These are phyloP conservation scores for Drosophila orosa DNA, from an alignment of 1,140 invertebrate species.

Conservation along the genomic window DNA sequence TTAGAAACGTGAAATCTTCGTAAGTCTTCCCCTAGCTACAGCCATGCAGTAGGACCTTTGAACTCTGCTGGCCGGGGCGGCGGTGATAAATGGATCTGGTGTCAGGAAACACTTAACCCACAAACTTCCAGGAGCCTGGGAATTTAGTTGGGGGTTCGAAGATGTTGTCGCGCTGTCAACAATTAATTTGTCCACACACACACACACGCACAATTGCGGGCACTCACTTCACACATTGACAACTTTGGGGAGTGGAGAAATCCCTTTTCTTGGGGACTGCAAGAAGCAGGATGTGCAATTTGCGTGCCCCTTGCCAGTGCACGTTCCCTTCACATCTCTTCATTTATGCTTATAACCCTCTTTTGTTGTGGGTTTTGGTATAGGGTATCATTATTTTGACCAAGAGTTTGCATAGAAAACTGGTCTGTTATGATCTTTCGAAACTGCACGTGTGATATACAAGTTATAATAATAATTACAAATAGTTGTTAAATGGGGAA, in stretches of 20 bases:
- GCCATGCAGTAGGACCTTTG: conserved; percentile 23
- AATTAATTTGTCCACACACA: conserved; percentile 67
- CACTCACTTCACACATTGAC: conserved; percentile 24
- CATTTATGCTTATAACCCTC: background rate
- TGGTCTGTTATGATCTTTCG: too few relatives aligned
- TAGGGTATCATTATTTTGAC: background rate
- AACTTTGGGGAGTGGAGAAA: conserved; percentile 11
- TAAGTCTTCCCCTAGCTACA: background rate
- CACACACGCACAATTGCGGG: conserved; percentile 1
- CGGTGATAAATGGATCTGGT: conserved; percentile 61
- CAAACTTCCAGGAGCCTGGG: conserved; percentile 32
- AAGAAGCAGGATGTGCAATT: conserved; percentile 30
- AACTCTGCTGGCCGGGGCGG: conserved; percentile 44
- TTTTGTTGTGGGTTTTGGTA: background rate
- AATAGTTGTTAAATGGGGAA: background rate
- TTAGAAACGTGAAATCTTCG: conserved; percentile 5
- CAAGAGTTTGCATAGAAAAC: background rate
- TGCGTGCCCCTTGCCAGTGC: conserved; percentile 1
- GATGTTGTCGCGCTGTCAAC: conserved; percentile 66
- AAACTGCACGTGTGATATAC: background rate
- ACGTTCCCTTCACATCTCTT: background rate
- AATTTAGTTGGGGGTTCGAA: conserved; percentile 23
- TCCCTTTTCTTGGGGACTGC: conserved; percentile 22
- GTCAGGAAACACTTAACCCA: conserved; percentile 58
- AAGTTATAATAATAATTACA: background rate